phyloP scores from a whole-genome alignment of 2,888 invertebrate genomes.

The Drosophila dives region DNA sequence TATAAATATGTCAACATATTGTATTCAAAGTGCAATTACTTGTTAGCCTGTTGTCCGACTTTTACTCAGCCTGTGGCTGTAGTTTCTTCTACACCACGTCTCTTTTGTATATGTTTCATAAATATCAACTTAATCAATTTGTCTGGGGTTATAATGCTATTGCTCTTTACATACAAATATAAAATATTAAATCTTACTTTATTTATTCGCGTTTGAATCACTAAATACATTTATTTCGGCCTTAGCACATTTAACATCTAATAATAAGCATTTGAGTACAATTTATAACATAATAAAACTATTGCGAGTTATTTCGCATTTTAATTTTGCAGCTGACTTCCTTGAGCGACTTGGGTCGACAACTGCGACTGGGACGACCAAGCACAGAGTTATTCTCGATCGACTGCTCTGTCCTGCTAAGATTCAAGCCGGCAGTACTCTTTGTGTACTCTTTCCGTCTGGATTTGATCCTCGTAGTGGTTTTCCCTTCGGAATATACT shows the following conservation, averaged over 20 bases:
- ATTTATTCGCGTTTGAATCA: background rate
- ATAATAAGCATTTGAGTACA: background rate
- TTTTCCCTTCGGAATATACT: background rate
- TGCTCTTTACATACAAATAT: conserved; percentile 31
- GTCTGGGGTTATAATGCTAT: conserved; percentile 15
- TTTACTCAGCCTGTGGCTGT: conserved; percentile 18
- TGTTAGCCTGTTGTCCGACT: conserved; percentile 28
- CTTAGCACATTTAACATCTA: background rate
- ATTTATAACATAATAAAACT: background rate
- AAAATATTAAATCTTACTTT: conserved; percentile 21
- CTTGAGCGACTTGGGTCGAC: conserved; percentile 45
- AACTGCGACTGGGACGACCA: conserved; percentile 42
- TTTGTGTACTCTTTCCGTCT: background rate
- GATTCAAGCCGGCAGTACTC: background rate
- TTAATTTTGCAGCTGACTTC: conserved; percentile 30
- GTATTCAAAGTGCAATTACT: conserved; percentile 72
- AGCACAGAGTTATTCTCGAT: conserved; percentile 1
- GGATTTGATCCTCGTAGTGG: background rate
- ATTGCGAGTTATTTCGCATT: conserved; percentile 18
- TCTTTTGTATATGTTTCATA: conserved; percentile 47
- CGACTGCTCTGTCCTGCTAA: background rate
- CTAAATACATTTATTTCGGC: conserved; percentile 1
- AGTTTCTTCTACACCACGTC: conserved; percentile 20
- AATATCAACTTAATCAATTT: conserved; percentile 29
- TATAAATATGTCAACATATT: conserved; percentile 20